Base-by-base conservation (phyloP, 1,140 invertebrate species). In the Papilio polytes region DNA sequence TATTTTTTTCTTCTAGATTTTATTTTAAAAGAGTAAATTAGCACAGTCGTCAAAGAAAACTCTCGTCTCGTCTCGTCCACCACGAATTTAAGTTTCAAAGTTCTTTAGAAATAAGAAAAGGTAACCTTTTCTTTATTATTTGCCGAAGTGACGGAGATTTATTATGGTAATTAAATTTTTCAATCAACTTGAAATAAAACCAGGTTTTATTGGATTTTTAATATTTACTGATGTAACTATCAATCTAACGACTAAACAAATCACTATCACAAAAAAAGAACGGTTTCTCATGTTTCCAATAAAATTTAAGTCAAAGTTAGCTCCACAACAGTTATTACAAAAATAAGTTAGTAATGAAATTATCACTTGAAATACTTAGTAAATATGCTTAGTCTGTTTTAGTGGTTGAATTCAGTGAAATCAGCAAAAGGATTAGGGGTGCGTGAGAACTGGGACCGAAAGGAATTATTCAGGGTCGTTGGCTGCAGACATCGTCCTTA, bases 401-500 rank as follows among this genome's bases (percentile, higher is more conserved):
- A 15, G 70, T n/a, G 59, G 53, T 22, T 78, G 72, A 73, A 72
- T 78, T 56, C 53, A 66, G 79, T 78, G 48, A 74, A 74, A 82
- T 44, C 73, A 82, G 78, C 74, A 82, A 80, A 84, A 53, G 81
- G 74, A 81, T 74, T 74, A 85, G 74, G 82, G 80, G 77, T 80
- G 78, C 80, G 83, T 86, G 84, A 86, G 84, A 86, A 80, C 83
- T 70, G 79, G 82, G 85, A 83, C 78, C 85, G 80, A 82, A 81
- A 89, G 88, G 89, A 87, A 89, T 90, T 88, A 90, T 90, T 89
- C 87, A 88, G 83, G 80, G 82, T 84, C 82, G 85, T 80, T 88
- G 85, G 86, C 87, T 87, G 88, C 85, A 84, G 81, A 70, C 63
- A 70, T 70, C 26, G 63, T 70, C 63, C 63, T 70, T 70, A 70